phyloP scores from a whole-genome alignment of 1,140 invertebrate genomes.

The Nebria ingens region DNA sequence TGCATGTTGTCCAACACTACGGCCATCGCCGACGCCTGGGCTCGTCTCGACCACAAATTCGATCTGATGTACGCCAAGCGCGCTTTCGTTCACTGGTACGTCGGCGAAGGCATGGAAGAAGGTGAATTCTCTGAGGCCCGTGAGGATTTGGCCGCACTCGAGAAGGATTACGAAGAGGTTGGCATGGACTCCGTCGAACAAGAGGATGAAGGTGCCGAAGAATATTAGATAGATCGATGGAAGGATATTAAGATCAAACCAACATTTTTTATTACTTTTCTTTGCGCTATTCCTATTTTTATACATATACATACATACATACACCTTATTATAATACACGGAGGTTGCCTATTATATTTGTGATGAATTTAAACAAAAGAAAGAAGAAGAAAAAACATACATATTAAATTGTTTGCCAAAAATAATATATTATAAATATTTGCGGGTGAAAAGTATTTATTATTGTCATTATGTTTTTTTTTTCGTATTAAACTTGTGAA shows the following conservation, averaged over 20 bases:
- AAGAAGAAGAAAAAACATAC: background rate
- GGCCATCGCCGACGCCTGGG: conserved; percentile 66
- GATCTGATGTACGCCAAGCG: conserved; percentile 73
- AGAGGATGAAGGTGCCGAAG: conserved; percentile 18
- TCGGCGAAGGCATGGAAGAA: conserved; percentile 67
- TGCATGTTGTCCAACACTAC: conserved; percentile 72
- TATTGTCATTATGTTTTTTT: too few relatives aligned
- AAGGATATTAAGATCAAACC: background rate
- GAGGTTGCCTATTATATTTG: background rate
- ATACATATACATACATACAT: too few relatives aligned
- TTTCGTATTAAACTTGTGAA: too few relatives aligned
- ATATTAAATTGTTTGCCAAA: background rate
- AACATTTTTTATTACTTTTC: background rate
- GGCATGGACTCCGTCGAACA: conserved; percentile 30
- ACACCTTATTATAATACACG: too few relatives aligned
- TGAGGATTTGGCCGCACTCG: conserved; percentile 61
- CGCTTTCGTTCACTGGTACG: conserved; percentile 69
- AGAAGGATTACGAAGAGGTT: conserved; percentile 51
- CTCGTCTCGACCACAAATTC: conserved; percentile 64
- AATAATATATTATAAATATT: too few relatives aligned
- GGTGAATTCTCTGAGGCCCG: conserved; percentile 66
- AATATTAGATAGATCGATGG: conserved; percentile 20
- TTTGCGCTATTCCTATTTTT: too few relatives aligned
- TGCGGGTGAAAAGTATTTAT: too few relatives aligned
- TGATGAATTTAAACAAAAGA: background rate